These are phyloP conservation scores for Lethenteron reissneri DNA, from an alignment of 2,113 vertebrate genomes.

Conservation along the genomic window DNA sequence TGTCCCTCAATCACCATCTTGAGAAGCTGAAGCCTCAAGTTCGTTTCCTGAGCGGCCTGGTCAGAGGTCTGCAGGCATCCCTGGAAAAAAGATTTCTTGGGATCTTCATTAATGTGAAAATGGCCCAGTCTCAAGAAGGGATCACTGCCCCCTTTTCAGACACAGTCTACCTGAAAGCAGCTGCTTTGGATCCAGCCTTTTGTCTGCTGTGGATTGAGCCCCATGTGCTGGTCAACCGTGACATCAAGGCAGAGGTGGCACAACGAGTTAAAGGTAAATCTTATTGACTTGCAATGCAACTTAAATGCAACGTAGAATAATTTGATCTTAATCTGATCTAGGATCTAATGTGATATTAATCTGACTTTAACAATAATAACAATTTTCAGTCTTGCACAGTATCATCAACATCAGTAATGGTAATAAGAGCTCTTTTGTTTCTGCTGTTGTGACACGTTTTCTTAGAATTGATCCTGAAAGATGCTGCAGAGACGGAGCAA, in stretches of 20 bases:
- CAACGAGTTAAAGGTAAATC: constrained; percentile 12
- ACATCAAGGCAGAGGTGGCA: constrained; percentile 9
- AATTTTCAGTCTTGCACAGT: too few species aligned
- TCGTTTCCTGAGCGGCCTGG: constrained; percentile 9
- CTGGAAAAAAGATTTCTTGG: constrained; percentile 13
- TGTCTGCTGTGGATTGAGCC: constrained; percentile 10
- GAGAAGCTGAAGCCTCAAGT: constrained; percentile 10
- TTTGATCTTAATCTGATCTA: neutral
- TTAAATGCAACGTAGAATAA: neutral
- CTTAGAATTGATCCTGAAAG: constrained; percentile 11
- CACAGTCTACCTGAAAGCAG: constrained; percentile 13
- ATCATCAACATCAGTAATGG: too few species aligned
- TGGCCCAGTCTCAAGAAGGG: constrained; percentile 11
- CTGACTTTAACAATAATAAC: too few species aligned
- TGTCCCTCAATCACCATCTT: constrained; percentile 9
- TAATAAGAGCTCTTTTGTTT: too few species aligned
- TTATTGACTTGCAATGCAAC: constrained; percentile 1
- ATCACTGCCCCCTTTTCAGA: constrained; percentile 12
- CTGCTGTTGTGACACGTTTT: too few species aligned
- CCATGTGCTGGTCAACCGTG: constrained; percentile 11
- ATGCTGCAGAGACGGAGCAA: constrained; percentile 11
- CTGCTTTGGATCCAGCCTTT: constrained; percentile 12
- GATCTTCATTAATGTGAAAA: constrained; percentile 13
- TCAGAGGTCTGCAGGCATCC: constrained; percentile 11
- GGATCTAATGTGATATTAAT: too few species aligned